A percentile compares a stretch with the other conserved stretches of the same genome.
Conservation (phyloP, 2,797 vertebrate genomes). For the Trachurus trachurus region DNA sequence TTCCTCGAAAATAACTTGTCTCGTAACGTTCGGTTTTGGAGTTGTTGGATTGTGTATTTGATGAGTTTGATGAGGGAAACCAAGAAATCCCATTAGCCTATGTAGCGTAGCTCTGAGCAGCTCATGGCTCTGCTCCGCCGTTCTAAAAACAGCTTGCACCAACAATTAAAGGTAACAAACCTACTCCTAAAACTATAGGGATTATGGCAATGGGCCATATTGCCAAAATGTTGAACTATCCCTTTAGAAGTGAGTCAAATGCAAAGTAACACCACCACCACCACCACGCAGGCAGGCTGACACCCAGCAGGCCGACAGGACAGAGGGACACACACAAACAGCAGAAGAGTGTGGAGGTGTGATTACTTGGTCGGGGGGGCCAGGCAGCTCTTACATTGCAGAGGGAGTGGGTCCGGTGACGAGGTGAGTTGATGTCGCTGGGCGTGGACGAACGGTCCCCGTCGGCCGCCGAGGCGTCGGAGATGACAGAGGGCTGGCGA, state of each 20-base stretch:
- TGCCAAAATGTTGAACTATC: too few species aligned
- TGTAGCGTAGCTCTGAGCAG: too few species aligned
- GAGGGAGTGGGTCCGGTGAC: conserved; percentile 98
- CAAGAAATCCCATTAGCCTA: too few species aligned
- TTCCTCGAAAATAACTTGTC: too few species aligned
- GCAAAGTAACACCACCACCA: conserved; percentile 46
- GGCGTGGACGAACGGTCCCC: conserved; percentile 96
- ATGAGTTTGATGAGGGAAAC: too few species aligned
- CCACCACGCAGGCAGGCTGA: conserved; percentile 54
- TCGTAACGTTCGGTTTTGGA: too few species aligned
- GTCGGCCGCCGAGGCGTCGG: conserved; percentile 93
- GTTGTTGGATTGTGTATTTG: too few species aligned
- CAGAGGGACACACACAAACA: conserved; percentile 60
- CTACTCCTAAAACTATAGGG: too few species aligned
- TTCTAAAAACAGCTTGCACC: too few species aligned
- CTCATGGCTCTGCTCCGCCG: too few species aligned
- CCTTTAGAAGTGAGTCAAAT: neutral
- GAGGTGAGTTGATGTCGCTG: conserved; percentile 98
- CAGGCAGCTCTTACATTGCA: conserved; percentile 95
- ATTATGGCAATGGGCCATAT: too few species aligned
- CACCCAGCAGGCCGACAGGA: conserved; percentile 59
- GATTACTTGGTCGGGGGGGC: conserved; percentile 83
- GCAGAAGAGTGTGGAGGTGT: conserved; percentile 67
- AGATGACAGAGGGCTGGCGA: conserved; percentile 96
- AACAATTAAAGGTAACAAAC: too few species aligned